Evolutionary conservation across 2,888 invertebrate genomes (phyloP).

Genomic region (Athrips mouffetella): DNA sequence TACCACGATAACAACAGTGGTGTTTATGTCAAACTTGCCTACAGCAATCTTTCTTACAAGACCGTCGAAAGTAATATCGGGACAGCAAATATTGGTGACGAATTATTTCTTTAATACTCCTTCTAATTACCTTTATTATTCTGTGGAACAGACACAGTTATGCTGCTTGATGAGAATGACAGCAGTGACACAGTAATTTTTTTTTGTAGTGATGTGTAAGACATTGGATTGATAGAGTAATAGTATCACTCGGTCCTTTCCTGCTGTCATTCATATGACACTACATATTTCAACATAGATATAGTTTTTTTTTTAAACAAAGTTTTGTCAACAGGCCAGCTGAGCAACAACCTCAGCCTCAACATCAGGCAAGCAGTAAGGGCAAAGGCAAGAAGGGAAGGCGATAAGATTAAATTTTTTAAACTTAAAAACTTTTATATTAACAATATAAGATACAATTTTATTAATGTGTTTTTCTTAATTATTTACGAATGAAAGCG

Average conservation of each 20-base stretch:
- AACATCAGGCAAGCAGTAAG: slow-evolving; percentile 53
- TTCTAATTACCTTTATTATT: too few species aligned
- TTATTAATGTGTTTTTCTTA: slow-evolving; percentile 6
- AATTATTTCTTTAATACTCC: too few species aligned
- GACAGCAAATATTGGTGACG: too few species aligned
- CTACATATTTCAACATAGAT: neutral
- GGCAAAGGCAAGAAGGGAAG: slow-evolving; percentile 72
- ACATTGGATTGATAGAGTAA: neutral
- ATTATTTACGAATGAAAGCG: slow-evolving; percentile 41
- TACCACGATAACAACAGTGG: too few species aligned
- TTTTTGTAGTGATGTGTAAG: neutral
- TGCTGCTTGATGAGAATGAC: too few species aligned
- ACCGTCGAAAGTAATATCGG: too few species aligned
- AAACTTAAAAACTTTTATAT: slow-evolving; percentile 23
- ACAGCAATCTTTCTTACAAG: too few species aligned
- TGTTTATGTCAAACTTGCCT: too few species aligned
- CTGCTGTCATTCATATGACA: neutral
- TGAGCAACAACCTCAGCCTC: slow-evolving; percentile 64
- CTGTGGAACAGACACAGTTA: too few species aligned
- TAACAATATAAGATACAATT: slow-evolving; percentile 17
- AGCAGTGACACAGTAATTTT: too few species aligned
- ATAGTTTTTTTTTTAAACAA: too few species aligned
- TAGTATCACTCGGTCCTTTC: neutral
- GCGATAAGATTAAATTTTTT: slow-evolving; percentile 45
- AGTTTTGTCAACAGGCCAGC: slow-evolving; percentile 57